These are phyloP conservation scores for Caranx melampygus DNA, from an alignment of 2,113 vertebrate genomes.

Conservation along the genomic window DNA sequence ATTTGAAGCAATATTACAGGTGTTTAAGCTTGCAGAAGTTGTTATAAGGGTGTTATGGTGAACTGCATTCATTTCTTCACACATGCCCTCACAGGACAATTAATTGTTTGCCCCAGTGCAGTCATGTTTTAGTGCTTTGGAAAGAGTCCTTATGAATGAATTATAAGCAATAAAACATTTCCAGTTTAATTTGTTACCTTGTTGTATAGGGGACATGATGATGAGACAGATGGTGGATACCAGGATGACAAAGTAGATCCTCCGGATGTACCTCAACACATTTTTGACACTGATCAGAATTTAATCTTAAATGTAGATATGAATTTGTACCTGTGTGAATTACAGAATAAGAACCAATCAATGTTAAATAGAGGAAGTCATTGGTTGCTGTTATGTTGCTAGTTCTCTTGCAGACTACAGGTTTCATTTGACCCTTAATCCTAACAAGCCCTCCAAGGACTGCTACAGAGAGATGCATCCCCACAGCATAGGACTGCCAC, in stretches of 20 bases:
- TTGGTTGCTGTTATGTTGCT: not conserved
- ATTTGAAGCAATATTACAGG: slow-evolving; percentile 3
- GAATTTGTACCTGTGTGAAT: not conserved
- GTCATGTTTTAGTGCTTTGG: slow-evolving; percentile 39
- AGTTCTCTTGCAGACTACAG: not conserved
- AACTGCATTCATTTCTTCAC: slow-evolving; percentile 28
- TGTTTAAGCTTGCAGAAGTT: slow-evolving; percentile 2
- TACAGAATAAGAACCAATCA: not conserved
- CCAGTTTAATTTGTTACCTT: slow-evolving; percentile 55
- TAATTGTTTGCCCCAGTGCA: slow-evolving; percentile 35
- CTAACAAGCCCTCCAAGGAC: not conserved
- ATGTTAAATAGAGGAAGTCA: not conserved
- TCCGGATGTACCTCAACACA: not conserved
- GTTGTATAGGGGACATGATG: slow-evolving; percentile 39
- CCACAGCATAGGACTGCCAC: too few relatives aligned
- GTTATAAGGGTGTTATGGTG: slow-evolving; percentile 1
- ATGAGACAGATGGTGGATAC: slow-evolving; percentile 30
- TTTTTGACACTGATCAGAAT: not conserved
- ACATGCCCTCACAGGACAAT: slow-evolving; percentile 48
- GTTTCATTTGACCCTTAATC: not conserved
- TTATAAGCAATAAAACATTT: slow-evolving; percentile 63
- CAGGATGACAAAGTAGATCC: slow-evolving; percentile 8
- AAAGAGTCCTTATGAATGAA: slow-evolving; percentile 65
- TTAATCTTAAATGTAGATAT: not conserved
- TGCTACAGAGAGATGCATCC: too few relatives aligned